Evolutionary conservation across 64 coral and sea anemone genomes (phyloP).

Genomic region (Anthopleura sola): DNA sequence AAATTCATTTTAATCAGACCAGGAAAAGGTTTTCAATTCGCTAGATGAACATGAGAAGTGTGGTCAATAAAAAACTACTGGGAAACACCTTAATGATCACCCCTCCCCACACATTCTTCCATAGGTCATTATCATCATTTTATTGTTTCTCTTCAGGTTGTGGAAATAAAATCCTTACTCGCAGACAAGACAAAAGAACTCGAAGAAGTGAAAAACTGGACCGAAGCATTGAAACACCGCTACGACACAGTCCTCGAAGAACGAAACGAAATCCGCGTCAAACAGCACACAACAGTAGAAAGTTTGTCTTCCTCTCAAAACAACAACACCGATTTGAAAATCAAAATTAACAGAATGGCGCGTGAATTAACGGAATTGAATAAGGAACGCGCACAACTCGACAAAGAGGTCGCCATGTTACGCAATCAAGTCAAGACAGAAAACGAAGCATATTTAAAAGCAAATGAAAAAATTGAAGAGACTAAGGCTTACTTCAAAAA

Average conservation of each 20-base stretch:
- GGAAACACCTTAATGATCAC: too few species aligned
- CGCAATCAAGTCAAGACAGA: background rate
- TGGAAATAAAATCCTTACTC: slow-evolving; percentile 30
- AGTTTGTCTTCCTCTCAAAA: slow-evolving; percentile 37
- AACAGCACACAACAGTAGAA: slow-evolving; percentile 47
- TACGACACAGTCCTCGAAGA: slow-evolving; percentile 61
- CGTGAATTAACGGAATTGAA: slow-evolving; percentile 24
- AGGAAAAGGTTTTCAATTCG: too few species aligned
- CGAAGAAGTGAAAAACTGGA: slow-evolving; percentile 68
- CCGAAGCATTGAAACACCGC: slow-evolving; percentile 65
- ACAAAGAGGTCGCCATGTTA: slow-evolving; percentile 22
- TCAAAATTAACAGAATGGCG: slow-evolving; percentile 34
- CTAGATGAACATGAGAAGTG: too few species aligned
- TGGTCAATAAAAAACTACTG: too few species aligned
- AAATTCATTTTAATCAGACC: too few species aligned
- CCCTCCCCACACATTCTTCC: too few species aligned
- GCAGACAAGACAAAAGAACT: slow-evolving; percentile 56
- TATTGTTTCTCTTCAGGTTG: background rate
- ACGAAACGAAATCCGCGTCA: slow-evolving; percentile 64
- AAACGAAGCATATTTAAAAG: slow-evolving; percentile 5
- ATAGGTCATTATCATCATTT: too few species aligned
- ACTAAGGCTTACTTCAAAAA: background rate
- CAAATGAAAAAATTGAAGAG: slow-evolving; percentile 11
- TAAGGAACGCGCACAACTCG: slow-evolving; percentile 32
- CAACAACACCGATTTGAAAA: slow-evolving; percentile 53